Base-by-base conservation (phyloP, 2,888 invertebrate genomes). In the Tiliacea aurago region DNA sequence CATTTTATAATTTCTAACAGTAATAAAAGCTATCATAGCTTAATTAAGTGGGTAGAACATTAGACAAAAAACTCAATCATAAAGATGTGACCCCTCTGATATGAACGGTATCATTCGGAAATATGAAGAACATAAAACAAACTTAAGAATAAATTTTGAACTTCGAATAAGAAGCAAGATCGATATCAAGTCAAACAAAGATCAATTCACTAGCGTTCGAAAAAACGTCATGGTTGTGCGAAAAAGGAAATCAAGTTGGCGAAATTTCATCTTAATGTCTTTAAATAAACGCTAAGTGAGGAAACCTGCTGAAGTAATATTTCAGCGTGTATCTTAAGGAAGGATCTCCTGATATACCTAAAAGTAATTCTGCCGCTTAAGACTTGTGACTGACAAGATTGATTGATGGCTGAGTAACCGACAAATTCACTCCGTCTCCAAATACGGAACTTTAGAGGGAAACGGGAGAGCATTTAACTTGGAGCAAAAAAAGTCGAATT, bases 371-470 rank as follows among this genome's bases (percentile, higher is more conserved):
- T 90, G 80, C 81, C 84, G 90, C 90, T 93, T 92, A 93, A 93
- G 94, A 93, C 92, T 94, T 93, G 91, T 89, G 91, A 91, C 91
- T 93, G 92, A 90, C 92, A 88, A 85, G 89, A 91, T 92, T 95
- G 95, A 95, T 95, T 93, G 95, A 95, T 95, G 94, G 84, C 87
- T 88, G 90, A 89, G 91, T 88, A 90, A 88, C 85, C 92, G 92
- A 94, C 94, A 94, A 94, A 94, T 94, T 93, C 91, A 93, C 90
- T 93, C 85, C 89, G 86, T 88, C 84, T 86, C 79, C 84, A 86
- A 90, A 90, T 90, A 83, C 86, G 85, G 84, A 88, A 90, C 86
- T 89, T 88, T 76, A 79, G 76, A 81, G 79, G 83, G 86, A 89
- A 89, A 82, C 81, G 76, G 67, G 65, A 66, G 80, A 80, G 76